Conservation (phyloP, 2,888 invertebrate species). For the Frankliniella fusca region DNA sequence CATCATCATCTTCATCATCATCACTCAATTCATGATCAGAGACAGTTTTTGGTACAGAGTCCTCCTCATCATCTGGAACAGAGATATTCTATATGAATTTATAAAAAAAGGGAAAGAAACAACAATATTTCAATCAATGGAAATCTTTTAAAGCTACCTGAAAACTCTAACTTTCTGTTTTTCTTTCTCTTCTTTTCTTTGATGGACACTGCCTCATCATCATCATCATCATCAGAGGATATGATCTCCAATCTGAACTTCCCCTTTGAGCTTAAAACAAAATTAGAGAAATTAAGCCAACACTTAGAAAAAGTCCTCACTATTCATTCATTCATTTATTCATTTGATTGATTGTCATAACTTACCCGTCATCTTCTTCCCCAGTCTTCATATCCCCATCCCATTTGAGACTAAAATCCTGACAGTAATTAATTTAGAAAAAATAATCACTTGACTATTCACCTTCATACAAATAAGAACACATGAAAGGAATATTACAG, state of each 20-base stretch:
- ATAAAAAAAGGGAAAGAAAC: constrained; percentile 23
- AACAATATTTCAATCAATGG: background rate
- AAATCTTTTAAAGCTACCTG: constrained; percentile 45
- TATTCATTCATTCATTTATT: too few relatives aligned
- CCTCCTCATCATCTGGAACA: constrained; percentile 46
- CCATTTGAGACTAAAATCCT: constrained; percentile 6
- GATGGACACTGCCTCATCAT: constrained; percentile 39
- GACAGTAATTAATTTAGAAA: constrained; percentile 38
- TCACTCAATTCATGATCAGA: constrained; percentile 43
- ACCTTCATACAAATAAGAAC: too few relatives aligned
- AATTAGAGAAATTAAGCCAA: background rate
- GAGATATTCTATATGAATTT: constrained; percentile 17
- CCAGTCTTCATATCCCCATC: constrained; percentile 39
- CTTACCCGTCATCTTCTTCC: constrained; percentile 44
- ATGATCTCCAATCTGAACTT: constrained; percentile 40
- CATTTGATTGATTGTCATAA: constrained; percentile 40
- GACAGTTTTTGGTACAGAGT: constrained; percentile 40
- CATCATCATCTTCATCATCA: constrained; percentile 43
- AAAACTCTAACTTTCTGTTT: constrained; percentile 50
- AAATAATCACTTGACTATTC: background rate
- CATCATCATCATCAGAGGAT: constrained; percentile 47
- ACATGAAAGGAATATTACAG: background rate
- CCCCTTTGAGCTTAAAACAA: constrained; percentile 39
- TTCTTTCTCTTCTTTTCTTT: constrained; percentile 39
- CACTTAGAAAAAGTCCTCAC: background rate